Evolutionary conservation across 1,140 invertebrate genomes (phyloP), one percentile per base, ranked within the genome.

Genomic region (Babylonia areolata): DNA sequence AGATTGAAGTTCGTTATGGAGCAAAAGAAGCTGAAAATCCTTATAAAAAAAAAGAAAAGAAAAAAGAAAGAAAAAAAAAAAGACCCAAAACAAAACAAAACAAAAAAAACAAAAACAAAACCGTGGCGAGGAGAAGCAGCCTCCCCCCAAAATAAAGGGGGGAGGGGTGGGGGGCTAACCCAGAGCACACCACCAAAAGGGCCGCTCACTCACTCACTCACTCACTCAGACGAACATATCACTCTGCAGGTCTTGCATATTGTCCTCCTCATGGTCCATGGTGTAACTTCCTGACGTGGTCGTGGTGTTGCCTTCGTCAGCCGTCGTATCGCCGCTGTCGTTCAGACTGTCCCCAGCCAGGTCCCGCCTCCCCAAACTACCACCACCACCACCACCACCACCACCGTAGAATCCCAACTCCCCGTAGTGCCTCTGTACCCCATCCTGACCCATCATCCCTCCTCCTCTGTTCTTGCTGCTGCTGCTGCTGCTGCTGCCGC

Each of bases 251-350:
- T 84, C 82, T 46, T 73, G 64, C 28, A 84, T 46, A 39, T 69
- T 31, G 35, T 85, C 85, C 2, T 46, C n/a, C 23, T 85, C 85
- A 3, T 84, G 58, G 35, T 85, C 80, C 20, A 87, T 81, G 40
- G 78, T 85, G 78, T 86, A 86, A 39, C 85, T 86, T 2, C 85
- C 85, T 5, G 85, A 86, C 23, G 85, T 86, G 35, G 85, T 86
- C 23, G 85, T 86, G 35, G 85, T 86, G 39, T 81, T 77, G 23
- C 37, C 64, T 37, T 71, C 71, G 31, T 73, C 85, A n/a, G 75
- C 85, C 17, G 82, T 81, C 1, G 37, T 39, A 3, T 81, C 81
- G 12, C 40, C 73, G 51, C 39, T 83, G 64, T 82, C 64, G 54
- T 46, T 84, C 23, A 84, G 82, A 84, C 82, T 84, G 82, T 84